phyloP scores from a whole-genome alignment of 2,113 vertebrate genomes.

The Vidua chalybeata region DNA sequence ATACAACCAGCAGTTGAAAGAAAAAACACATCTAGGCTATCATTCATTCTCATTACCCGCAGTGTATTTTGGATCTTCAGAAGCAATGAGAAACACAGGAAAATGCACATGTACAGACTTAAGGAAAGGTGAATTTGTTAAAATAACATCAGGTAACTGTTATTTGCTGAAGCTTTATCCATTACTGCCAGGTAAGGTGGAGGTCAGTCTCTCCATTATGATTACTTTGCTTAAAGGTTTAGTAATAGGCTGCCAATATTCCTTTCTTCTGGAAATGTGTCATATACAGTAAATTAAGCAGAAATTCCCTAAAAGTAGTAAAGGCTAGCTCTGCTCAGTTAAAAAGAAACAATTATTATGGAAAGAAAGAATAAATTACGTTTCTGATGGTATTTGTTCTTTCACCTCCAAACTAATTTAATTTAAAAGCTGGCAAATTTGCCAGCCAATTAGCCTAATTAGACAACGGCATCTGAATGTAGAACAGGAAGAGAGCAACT shows the following conservation, averaged over 20 bases:
- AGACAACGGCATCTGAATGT: not conserved
- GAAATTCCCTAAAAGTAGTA: constrained; percentile 21
- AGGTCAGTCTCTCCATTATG: not conserved
- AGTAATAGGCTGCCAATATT: not conserved
- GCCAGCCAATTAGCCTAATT: constrained; percentile 38
- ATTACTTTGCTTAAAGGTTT: constrained; percentile 11
- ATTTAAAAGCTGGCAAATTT: constrained; percentile 23
- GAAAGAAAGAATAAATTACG: not conserved
- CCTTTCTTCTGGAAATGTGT: not conserved
- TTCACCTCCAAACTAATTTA: constrained; percentile 23
- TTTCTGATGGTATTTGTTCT: not conserved
- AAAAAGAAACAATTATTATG: constrained; percentile 15
- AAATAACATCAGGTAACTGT: not conserved
- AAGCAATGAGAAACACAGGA: constrained; percentile 7
- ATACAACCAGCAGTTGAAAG: constrained; percentile 61
- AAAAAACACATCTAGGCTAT: constrained; percentile 58
- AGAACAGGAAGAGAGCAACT: constrained; percentile 37
- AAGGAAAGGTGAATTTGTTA: not conserved
- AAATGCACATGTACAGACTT: constrained; percentile 12
- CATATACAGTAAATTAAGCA: not conserved
- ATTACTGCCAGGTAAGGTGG: not conserved
- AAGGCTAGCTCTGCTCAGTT: not conserved
- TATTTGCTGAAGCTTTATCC: not conserved
- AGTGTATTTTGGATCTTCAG: not conserved
- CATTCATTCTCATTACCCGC: constrained; percentile 53